Evolutionary conservation across 2,113 vertebrate genomes (phyloP).

Genomic region (Chionodraco myersi): DNA sequence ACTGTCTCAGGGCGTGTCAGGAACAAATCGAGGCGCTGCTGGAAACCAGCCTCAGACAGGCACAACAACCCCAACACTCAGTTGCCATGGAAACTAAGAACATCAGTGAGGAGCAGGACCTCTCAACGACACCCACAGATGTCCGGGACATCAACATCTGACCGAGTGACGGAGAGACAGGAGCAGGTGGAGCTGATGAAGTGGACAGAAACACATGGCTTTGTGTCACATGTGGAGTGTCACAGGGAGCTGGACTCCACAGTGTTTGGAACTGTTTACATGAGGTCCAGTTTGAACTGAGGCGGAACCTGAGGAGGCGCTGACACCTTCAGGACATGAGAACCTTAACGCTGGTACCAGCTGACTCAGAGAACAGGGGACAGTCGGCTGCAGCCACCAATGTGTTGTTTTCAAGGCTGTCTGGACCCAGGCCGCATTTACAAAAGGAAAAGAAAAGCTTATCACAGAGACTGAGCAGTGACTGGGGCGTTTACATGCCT

Average conservation of each 20-base stretch:
- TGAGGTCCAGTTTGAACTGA: constrained; percentile 5
- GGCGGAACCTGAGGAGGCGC: neutral
- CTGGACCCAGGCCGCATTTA: too few relatives aligned
- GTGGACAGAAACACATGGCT: neutral
- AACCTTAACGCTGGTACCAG: neutral
- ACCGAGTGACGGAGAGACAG: constrained; percentile 54
- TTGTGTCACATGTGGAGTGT: neutral
- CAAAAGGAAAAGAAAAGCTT: too few relatives aligned
- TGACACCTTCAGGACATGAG: neutral
- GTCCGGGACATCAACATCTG: constrained; percentile 95
- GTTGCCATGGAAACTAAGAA: constrained; percentile 89
- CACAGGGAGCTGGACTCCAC: constrained; percentile 3
- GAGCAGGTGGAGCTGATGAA: neutral
- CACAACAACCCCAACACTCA: constrained; percentile 77
- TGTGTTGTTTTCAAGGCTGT: neutral
- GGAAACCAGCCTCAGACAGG: constrained; percentile 93
- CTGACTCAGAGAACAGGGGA: neutral
- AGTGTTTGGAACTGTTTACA: neutral
- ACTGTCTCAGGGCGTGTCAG: constrained; percentile 95
- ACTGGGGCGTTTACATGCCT: neutral
- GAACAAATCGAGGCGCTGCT: constrained; percentile 95
- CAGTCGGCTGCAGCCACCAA: neutral
- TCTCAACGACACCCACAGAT: constrained; percentile 94
- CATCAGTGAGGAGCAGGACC: constrained; percentile 87
- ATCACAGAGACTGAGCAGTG: too few relatives aligned